A percentile compares a stretch with the other conserved stretches of the same genome.
These are phyloP conservation scores for Cryptotis parvus DNA, from an alignment of 2,113 vertebrate genomes.

Conservation along the genomic window DNA sequence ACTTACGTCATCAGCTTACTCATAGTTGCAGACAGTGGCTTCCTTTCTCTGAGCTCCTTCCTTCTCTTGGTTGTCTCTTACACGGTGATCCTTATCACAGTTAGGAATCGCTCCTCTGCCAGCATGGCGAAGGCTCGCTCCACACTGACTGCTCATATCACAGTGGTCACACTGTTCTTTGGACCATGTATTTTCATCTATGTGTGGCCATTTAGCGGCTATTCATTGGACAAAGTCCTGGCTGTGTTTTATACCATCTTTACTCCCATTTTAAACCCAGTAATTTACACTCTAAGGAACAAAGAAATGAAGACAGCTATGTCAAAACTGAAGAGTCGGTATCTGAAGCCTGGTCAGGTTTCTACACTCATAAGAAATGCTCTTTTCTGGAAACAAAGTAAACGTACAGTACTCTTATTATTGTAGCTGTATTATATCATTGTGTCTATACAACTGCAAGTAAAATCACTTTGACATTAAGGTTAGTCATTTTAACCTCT, in stretches of 20 bases:
- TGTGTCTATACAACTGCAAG: not conserved
- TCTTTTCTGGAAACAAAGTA: constrained; percentile 41
- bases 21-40: constrained; percentile 72
- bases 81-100: constrained; percentile 68
- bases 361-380: constrained; percentile 42
- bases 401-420: not conserved
- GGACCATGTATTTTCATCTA: constrained; percentile 79
- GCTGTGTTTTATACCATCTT: constrained; percentile 78
- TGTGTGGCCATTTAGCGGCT: constrained; percentile 65
- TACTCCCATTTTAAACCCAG: constrained; percentile 75
- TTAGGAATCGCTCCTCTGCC: constrained; percentile 58
- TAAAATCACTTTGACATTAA: not conserved
- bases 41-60: constrained; percentile 67
- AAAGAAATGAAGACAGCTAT: constrained; percentile 78
- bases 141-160: constrained; percentile 71
- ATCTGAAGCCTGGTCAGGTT: constrained; percentile 43
- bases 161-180: constrained; percentile 70
- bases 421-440: not conserved
- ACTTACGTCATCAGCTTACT: constrained; percentile 58
- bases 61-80: constrained; percentile 72
- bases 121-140: constrained; percentile 72
- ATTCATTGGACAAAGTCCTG: constrained; percentile 74
- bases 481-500: not conserved
- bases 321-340: constrained; percentile 62
- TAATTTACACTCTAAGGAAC: constrained; percentile 77